Percentiles rank a stretch among this genome's conserved stretches.
phyloP scores from a whole-genome alignment of 2,888 invertebrate genomes.

The Aleiodes alternator region DNA sequence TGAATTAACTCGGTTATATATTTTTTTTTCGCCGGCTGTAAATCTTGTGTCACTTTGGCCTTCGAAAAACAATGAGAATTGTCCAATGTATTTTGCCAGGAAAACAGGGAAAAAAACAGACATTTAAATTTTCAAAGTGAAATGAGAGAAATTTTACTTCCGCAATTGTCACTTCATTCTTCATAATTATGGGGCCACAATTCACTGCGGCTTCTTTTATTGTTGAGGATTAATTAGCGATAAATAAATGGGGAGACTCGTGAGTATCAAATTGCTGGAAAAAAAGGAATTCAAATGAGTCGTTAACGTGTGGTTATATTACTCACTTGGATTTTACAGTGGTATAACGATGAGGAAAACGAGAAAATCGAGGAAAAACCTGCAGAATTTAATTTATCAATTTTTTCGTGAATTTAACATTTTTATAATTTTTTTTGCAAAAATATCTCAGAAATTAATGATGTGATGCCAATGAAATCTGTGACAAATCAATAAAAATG shows the following conservation, averaged over 20 bases:
- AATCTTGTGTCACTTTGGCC: conserved; percentile 26
- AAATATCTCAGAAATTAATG: no score
- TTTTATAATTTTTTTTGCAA: no score
- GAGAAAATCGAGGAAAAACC: no score
- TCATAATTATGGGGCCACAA: conserved; percentile 25
- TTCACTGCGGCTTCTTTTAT: conserved; percentile 8
- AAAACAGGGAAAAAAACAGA: conserved; percentile 1
- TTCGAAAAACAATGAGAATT: neutral
- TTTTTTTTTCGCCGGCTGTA: conserved; percentile 12
- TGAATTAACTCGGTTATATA: conserved; percentile 56
- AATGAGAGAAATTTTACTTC: neutral
- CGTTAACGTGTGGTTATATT: conserved; percentile 37
- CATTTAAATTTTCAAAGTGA: neutral
- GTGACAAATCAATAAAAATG: no score
- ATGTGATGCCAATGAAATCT: no score
- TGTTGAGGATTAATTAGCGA: conserved; percentile 39
- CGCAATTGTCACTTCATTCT: conserved; percentile 27
- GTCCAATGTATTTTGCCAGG: neutral
- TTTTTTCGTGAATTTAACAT: no score
- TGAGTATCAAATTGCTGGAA: conserved; percentile 15
- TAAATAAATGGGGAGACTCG: conserved; percentile 27
- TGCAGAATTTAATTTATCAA: no score
- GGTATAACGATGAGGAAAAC: no score
- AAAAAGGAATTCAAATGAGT: conserved; percentile 18
- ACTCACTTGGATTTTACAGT: conserved; percentile 29